Evolutionary conservation across 2,797 vertebrate genomes (phyloP).

Genomic region (Takifugu ocellatus): DNA sequence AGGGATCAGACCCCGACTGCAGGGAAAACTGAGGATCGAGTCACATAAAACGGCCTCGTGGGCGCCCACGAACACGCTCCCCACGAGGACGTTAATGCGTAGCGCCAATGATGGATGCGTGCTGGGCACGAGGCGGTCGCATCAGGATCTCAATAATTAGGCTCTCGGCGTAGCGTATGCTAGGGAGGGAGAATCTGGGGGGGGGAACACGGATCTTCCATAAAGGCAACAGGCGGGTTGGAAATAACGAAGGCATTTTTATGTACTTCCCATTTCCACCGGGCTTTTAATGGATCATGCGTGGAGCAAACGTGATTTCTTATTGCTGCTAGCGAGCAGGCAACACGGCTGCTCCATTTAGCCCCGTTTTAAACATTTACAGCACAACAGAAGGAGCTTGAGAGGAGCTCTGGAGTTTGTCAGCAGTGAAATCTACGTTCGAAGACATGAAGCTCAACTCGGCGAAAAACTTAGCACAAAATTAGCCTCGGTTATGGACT

Average conservation of each 20-base stretch:
- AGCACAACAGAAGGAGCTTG: neutral
- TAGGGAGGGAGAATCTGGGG: neutral
- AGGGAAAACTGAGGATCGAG: conserved; percentile 17
- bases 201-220: conserved; percentile 25
- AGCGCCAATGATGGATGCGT: conserved; percentile 77
- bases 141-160: conserved; percentile 66
- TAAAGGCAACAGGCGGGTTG: conserved; percentile 26
- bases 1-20: conserved; percentile 10
- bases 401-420: too few relatives aligned
- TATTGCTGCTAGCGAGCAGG: too few relatives aligned
- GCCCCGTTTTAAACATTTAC: conserved; percentile 1
- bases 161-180: too few relatives aligned
- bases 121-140: conserved; percentile 66
- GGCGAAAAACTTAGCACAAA: too few relatives aligned
- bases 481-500: too few relatives aligned
- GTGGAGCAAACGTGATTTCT: too few relatives aligned
- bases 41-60: conserved; percentile 28
- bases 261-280: neutral
- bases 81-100: conserved; percentile 68
- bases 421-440: too few relatives aligned
- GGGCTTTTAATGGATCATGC: too few relatives aligned
- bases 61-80: conserved; percentile 52
- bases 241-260: conserved; percentile 10
- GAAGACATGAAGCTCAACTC: too few relatives aligned
- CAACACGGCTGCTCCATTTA: too few relatives aligned